These are phyloP conservation scores for Lissonota sp. DNA, from an alignment of 2,888 invertebrate genomes.

Conservation along the genomic window DNA sequence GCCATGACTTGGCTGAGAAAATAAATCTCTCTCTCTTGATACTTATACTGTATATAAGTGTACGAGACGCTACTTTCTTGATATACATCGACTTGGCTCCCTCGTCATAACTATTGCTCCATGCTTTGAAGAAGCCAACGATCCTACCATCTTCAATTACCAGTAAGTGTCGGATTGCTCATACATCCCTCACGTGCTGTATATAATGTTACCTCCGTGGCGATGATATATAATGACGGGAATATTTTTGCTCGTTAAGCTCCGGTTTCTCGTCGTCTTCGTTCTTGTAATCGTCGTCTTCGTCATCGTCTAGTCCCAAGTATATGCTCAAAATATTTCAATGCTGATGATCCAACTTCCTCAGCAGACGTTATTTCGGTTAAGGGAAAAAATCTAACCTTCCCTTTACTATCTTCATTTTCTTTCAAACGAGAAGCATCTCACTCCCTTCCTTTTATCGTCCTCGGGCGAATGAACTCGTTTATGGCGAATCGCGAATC, in stretches of 20 bases:
- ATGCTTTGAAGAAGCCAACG: background rate
- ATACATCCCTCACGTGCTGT: conserved; percentile 65
- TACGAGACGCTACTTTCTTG: no score
- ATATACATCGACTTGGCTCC: no score
- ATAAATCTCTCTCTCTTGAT: no score
- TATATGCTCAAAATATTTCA: conserved; percentile 7
- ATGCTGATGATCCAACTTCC: conserved; percentile 10
- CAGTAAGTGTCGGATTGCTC: conserved; percentile 73
- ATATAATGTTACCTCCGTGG: conserved; percentile 19
- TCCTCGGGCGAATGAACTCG: no score
- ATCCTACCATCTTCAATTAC: conserved; percentile 70
- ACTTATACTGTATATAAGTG: no score
- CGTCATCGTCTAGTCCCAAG: conserved; percentile 2
- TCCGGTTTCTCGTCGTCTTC: conserved; percentile 49
- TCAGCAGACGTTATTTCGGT: background rate
- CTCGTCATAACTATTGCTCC: no score
- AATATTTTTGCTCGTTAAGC: conserved; percentile 75
- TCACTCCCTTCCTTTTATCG: no score
- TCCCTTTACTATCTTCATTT: no score
- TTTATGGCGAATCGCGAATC: no score
- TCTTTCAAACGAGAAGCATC: no score
- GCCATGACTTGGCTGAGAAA: no score
- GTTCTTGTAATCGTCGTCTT: background rate
- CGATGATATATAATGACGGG: conserved; percentile 73
- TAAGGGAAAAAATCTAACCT: background rate